Evolutionary conservation across 2,797 vertebrate genomes (phyloP).

Genomic region (Odontamblyopus rebecca): DNA sequence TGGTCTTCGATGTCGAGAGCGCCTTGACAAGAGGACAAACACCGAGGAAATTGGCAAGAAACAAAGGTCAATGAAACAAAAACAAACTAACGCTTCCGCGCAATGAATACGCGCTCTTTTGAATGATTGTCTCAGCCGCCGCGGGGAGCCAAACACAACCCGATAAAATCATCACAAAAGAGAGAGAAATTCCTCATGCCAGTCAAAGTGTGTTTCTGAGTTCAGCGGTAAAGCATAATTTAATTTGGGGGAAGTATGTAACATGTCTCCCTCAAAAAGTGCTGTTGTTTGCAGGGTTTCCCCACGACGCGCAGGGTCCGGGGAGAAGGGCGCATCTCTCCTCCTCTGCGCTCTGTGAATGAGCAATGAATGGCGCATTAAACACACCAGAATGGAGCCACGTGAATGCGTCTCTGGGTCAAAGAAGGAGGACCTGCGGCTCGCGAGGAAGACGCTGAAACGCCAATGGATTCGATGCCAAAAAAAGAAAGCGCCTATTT

Average conservation of each 20-base stretch:
- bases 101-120: slow-evolving; percentile 15
- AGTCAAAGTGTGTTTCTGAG: not conserved
- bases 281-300: not conserved
- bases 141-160: slow-evolving; percentile 16
- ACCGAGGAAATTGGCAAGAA: slow-evolving; percentile 30
- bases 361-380: slow-evolving; percentile 7
- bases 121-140: slow-evolving; percentile 22
- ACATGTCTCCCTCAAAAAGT: not conserved
- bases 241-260: not conserved
- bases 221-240: not conserved
- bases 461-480: not conserved
- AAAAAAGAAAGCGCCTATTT: not conserved
- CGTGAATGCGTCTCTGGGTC: slow-evolving; percentile 1
- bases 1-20: slow-evolving; percentile 9
- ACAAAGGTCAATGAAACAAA: slow-evolving; percentile 33
- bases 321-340: not conserved
- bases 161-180: slow-evolving; percentile 3
- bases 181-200: not conserved
- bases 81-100: slow-evolving; percentile 29
- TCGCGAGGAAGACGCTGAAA: no score
- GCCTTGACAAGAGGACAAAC: not conserved
- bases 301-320: not conserved
- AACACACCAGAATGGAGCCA: slow-evolving; percentile 10
- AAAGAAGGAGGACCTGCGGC: not conserved
- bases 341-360: not conserved